Evolutionary conservation across 2,113 vertebrate species (phyloP).

Genomic region (western clawed frog (Xenopus tropicalis)): DNA sequence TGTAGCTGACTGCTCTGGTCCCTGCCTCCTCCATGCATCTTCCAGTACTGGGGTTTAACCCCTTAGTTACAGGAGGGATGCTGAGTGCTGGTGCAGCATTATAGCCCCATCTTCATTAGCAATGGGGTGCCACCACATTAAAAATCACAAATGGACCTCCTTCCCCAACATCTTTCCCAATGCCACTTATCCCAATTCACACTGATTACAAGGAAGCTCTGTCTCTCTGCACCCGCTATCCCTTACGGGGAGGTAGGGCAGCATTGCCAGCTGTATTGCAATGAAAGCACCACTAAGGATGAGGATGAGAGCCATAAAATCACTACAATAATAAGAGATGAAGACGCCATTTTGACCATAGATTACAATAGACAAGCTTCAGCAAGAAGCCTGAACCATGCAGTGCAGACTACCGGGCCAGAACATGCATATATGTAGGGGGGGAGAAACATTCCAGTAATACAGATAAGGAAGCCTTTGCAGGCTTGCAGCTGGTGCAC

Average conservation of each 20-base stretch:
- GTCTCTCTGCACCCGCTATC: neutral
- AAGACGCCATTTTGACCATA: conserved; percentile 81
- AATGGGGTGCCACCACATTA: neutral
- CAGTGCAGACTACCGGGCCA: neutral
- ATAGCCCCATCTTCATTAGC: neutral
- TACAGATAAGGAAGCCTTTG: conserved; percentile 3
- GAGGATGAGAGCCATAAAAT: conserved; percentile 8
- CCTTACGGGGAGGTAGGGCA: neutral
- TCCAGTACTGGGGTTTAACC: conserved; percentile 37
- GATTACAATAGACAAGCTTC: conserved; percentile 57
- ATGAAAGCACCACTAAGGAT: conserved; percentile 16
- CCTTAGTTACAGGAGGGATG: neutral
- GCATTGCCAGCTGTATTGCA: conserved; percentile 6
- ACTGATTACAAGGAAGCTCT: neutral
- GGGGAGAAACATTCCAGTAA: neutral
- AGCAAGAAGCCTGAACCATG: neutral
- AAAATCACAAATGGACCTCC: conserved; percentile 7
- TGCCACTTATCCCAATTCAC: neutral
- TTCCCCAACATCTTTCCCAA: neutral
- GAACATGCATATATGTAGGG: neutral
- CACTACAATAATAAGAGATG: conserved; percentile 59
- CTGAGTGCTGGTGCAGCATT: neutral
- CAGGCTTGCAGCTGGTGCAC: conserved; percentile 50
- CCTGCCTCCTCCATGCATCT: conserved; percentile 40
- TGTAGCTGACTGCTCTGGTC: conserved; percentile 42